Percentiles rank a stretch among this genome's conserved stretches.
Evolutionary conservation across 2,797 vertebrate species (phyloP).

Genomic region (Semotilus atromaculatus): DNA sequence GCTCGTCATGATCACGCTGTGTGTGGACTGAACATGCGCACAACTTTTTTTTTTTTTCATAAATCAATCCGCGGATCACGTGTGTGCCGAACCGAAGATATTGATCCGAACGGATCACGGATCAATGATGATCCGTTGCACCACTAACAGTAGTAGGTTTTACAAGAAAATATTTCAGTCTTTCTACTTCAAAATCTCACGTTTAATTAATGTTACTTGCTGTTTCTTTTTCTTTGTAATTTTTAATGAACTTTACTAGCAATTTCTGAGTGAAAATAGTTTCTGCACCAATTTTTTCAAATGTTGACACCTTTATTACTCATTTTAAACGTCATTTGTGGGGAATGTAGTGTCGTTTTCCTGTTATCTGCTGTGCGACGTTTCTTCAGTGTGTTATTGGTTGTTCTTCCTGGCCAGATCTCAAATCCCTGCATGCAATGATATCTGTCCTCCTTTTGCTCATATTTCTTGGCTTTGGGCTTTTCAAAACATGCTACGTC

Average conservation of each 20-base stretch:
- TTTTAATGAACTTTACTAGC: not conserved
- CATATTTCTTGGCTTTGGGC: slow-evolving; percentile 18
- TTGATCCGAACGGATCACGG: too few relatives aligned
- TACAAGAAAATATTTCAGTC: not conserved
- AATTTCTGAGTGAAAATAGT: not conserved
- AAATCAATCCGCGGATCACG: too few relatives aligned
- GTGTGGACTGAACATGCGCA: too few relatives aligned
- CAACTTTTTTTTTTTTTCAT: too few relatives aligned
- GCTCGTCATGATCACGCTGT: too few relatives aligned
- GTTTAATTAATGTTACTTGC: not conserved
- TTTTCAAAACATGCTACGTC: slow-evolving; percentile 55
- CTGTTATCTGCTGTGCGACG: not conserved
- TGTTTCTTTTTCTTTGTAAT: not conserved
- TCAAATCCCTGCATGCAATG: slow-evolving; percentile 5
- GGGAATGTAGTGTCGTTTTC: not conserved
- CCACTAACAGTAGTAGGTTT: too few relatives aligned
- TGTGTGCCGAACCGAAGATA: too few relatives aligned
- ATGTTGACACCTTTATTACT: not conserved
- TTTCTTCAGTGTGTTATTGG: slow-evolving; percentile 16
- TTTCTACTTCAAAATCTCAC: not conserved
- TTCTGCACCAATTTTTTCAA: not conserved
- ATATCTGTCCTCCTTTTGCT: slow-evolving; percentile 27
- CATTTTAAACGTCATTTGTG: not conserved
- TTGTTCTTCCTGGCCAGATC: slow-evolving; percentile 16
- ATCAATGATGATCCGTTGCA: too few relatives aligned